Percentiles rank a stretch among this genome's conserved stretches.
These are phyloP conservation scores for Cotesia glomerata DNA, from an alignment of 1,140 invertebrate species.

Conservation along the genomic window DNA sequence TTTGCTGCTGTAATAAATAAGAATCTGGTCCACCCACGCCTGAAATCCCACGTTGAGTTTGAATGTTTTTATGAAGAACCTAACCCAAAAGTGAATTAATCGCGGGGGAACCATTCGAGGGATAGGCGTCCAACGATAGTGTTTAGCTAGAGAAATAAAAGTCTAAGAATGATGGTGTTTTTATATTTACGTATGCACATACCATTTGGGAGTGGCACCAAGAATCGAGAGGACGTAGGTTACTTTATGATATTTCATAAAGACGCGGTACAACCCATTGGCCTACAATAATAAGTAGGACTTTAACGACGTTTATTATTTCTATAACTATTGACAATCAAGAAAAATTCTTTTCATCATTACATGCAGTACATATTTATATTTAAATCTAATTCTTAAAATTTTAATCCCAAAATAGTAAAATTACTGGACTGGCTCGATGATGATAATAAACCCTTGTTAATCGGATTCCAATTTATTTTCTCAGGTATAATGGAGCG, in stretches of 20 bases:
- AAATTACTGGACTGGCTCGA: no score
- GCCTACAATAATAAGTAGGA: not conserved
- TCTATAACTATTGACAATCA: not conserved
- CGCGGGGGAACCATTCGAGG: not conserved
- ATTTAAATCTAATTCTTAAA: no score
- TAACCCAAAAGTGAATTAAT: slow-evolving; percentile 24
- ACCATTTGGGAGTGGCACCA: slow-evolving; percentile 19
- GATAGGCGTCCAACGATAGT: slow-evolving; percentile 4
- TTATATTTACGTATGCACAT: not conserved
- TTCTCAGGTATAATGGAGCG: no score
- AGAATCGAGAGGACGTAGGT: not conserved
- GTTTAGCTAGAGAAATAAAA: not conserved
- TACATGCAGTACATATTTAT: not conserved
- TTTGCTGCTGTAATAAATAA: slow-evolving; percentile 37
- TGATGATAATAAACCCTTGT: not conserved
- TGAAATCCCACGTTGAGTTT: slow-evolving; percentile 8
- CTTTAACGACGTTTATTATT: not conserved
- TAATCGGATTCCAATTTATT: not conserved
- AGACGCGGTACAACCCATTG: not conserved
- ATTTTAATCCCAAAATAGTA: no score
- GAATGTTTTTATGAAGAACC: slow-evolving; percentile 33
- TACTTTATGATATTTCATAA: not conserved
- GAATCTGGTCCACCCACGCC: slow-evolving; percentile 38
- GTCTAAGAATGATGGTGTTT: not conserved
- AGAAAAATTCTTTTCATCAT: not conserved